Evolutionary conservation across 2,888 invertebrate species (phyloP).

Genomic region (Teleogryllus oceanicus): DNA sequence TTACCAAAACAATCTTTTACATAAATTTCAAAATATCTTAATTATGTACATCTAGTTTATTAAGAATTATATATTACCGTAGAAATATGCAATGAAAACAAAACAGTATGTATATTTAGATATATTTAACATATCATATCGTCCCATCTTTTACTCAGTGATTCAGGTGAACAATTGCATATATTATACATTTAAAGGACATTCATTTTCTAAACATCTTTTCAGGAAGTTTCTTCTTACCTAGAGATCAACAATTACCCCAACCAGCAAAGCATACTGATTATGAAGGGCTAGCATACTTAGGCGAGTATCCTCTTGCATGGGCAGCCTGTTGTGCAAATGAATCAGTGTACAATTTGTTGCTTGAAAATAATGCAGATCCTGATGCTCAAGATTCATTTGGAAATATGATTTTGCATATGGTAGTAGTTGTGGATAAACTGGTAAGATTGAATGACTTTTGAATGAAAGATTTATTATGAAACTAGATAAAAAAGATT

Average conservation of each 20-base stretch:
- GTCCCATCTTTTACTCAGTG: no score
- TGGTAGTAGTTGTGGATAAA: conserved; percentile 98
- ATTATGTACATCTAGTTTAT: no score
- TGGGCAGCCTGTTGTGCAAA: conserved; percentile 98
- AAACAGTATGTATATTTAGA: no score
- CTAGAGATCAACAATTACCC: conserved; percentile 84
- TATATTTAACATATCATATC: no score
- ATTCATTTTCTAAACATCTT: not conserved
- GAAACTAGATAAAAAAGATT: no score
- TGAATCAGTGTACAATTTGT: conserved; percentile 93
- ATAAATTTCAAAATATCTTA: no score
- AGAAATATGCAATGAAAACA: no score
- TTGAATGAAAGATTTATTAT: no score
- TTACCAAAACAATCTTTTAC: no score
- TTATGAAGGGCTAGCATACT: conserved; percentile 94
- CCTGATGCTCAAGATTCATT: conserved; percentile 95
- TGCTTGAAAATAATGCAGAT: conserved; percentile 87
- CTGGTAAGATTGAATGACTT: conserved; percentile 58
- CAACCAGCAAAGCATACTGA: conserved; percentile 79
- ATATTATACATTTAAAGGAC: no score
- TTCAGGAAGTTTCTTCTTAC: conserved; percentile 84
- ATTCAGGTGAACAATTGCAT: no score
- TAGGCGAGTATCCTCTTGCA: conserved; percentile 94
- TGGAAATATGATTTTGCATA: conserved; percentile 98
- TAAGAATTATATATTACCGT: no score